Evolutionary conservation across 35 echinoderm and acorn worm genomes (phyloP).

Genomic region (Ophioderma brevispina): DNA sequence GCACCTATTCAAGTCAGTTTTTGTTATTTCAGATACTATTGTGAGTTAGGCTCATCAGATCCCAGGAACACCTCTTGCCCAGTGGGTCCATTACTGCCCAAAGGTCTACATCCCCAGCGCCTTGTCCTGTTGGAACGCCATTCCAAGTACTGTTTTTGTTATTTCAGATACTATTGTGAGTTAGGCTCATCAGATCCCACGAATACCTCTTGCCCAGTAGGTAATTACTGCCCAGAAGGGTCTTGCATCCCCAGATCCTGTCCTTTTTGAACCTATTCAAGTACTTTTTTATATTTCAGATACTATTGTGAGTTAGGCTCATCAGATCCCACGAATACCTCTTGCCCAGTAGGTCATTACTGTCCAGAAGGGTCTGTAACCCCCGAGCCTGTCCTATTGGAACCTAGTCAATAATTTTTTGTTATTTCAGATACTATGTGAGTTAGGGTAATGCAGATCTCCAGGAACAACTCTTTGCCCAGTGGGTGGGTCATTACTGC

Average conservation of each 20-base stretch:
- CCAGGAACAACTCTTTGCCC: too few relatives aligned
- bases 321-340: conserved; percentile 78
- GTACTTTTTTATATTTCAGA: conserved; percentile 9
- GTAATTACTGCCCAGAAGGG: conserved; percentile 82
- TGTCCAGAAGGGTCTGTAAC: conserved; percentile 67
- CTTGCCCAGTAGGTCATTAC: conserved; percentile 87
- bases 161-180: conserved; percentile 83
- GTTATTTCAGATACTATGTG: too few relatives aligned
- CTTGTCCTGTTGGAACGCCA: too few relatives aligned
- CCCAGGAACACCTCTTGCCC: conserved; percentile 85
- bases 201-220: conserved; percentile 80
- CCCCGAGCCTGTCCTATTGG: conserved; percentile 83
- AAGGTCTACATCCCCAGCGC: too few relatives aligned
- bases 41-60: conserved; percentile 86
- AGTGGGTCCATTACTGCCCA: too few relatives aligned
- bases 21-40: conserved; percentile 60
- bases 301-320: conserved; percentile 91
- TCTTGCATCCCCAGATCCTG: conserved; percentile 80
- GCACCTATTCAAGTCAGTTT: too few relatives aligned
- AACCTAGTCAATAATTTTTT: too few relatives aligned
- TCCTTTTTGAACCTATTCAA: conserved; percentile 70
- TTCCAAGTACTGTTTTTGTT: too few relatives aligned
- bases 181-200: conserved; percentile 83
- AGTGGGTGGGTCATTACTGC: too few relatives aligned
- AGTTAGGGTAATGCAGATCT: too few relatives aligned